Conservation (phyloP, 2,888 invertebrate genomes). For the Pegoplata infirma region DNA sequence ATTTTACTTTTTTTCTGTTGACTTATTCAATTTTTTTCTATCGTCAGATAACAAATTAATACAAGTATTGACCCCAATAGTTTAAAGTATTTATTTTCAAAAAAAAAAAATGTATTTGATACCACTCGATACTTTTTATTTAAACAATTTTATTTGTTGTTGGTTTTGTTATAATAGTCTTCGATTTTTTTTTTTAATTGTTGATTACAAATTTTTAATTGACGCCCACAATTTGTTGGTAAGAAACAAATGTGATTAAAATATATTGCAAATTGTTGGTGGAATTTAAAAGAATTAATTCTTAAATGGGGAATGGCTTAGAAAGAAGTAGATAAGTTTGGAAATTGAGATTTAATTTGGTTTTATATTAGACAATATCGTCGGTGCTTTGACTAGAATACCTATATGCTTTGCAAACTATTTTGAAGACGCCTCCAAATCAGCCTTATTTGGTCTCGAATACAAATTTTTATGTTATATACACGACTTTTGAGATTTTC, state of each 20-base stretch:
- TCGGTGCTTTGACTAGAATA: no score
- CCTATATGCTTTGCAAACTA: no score
- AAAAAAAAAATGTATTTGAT: conserved; percentile 44
- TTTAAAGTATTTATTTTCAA: conserved; percentile 46
- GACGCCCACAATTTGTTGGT: conserved; percentile 59
- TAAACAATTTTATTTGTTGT: conserved; percentile 5
- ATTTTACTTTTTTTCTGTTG: conserved; percentile 40
- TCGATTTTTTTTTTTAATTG: conserved; percentile 43
- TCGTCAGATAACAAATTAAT: conserved; percentile 59
- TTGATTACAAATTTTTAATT: conserved; percentile 40
- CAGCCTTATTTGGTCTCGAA: no score
- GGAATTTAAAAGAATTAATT: background rate
- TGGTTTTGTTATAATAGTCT: no score
- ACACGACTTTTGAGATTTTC: no score
- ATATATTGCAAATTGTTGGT: background rate
- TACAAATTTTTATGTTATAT: no score
- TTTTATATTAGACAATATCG: no score
- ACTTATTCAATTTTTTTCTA: conserved; percentile 40
- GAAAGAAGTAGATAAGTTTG: no score
- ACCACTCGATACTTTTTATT: conserved; percentile 11
- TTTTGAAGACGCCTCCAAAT: no score
- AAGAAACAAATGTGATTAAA: background rate
- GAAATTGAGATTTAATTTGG: no score
- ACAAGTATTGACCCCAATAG: conserved; percentile 63
- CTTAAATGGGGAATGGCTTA: no score